Evolutionary conservation across 2,797 vertebrate species (phyloP).

Genomic region (Siniperca obscura): DNA sequence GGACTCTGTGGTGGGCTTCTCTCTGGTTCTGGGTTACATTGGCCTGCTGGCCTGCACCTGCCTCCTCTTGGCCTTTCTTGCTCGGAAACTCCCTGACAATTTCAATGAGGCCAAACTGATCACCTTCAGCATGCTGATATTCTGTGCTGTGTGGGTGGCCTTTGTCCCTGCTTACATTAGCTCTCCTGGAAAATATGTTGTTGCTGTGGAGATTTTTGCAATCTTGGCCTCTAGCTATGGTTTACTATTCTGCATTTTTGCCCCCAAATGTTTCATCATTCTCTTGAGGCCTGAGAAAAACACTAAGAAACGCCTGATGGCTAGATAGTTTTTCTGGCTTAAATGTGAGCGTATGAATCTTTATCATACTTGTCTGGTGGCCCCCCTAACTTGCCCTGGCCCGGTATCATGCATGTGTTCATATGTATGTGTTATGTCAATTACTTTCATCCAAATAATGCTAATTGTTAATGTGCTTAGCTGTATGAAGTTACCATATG

Average conservation of each 20-base stretch:
- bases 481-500: background rate
- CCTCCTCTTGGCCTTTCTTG: conserved; percentile 75
- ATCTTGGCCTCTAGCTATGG: conserved; percentile 79
- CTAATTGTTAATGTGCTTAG: background rate
- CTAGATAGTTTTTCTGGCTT: conserved; percentile 14
- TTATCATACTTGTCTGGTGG: background rate
- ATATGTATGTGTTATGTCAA: background rate
- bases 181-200: conserved; percentile 78
- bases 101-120: conserved; percentile 80
- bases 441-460: background rate
- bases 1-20: conserved; percentile 74
- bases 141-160: conserved; percentile 76
- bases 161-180: conserved; percentile 78
- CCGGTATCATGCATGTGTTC: background rate
- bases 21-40: conserved; percentile 76
- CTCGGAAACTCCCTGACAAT: conserved; percentile 77
- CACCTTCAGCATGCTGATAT: conserved; percentile 81
- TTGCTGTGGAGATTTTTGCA: conserved; percentile 80
- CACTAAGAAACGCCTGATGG: conserved; percentile 75
- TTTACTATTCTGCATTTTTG: conserved; percentile 76
- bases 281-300: conserved; percentile 71
- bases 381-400: background rate
- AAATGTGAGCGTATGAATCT: background rate
- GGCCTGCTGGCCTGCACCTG: conserved; percentile 71
- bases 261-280: conserved; percentile 75